Evolutionary conservation across 2,797 vertebrate species (phyloP), one percentile per base, ranked within the genome.

Genomic region (Neosilurus mollespiculum): DNA sequence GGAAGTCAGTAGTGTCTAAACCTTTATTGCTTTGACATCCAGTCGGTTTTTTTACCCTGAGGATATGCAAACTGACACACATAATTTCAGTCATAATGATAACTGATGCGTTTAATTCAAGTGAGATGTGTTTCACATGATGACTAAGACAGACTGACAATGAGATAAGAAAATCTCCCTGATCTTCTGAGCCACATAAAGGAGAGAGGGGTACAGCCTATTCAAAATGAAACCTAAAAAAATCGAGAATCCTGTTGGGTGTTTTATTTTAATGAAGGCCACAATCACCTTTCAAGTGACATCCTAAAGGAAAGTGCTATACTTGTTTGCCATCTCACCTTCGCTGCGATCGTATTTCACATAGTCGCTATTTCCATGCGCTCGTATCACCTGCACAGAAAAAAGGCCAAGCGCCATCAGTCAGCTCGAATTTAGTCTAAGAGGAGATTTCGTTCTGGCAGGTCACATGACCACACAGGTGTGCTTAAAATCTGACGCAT

Each of bases 401-500:
- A 54, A 14, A 24, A 78, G n/a, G 8, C 59, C 69, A 30, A 54
- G 65, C 34, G 51, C 30, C 51, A 66, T 53, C 80, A 56, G 65
- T 78, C 80, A 73, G 51, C 43, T 37, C 49, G 49, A 79, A 24
- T 37, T 24, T 66, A 37, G 22, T 54, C 11, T 53, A 53, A 59
- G 56, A 30, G 16, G 24, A 81, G 16, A 81, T 78, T 70, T 67
- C 30, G 4, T 56, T 78, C 49, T 81, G 66, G 73, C 76, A 75
- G 81, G 78, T 80, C 67, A 79, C 53, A 58, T 72, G 66, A 64
- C 80, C 56, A 26, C 81, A 61, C 81, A 82, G 81, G 59, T 86
- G 81, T 83, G 69, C 67, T 86, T 79, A 72, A 69, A 82, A 83
- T 86, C 77, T 75, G 70, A 82, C 51, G 67, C 66, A 78, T 81